Evolutionary conservation across 2,113 vertebrate genomes (phyloP).

Genomic region (Sigmodon hispidus): DNA sequence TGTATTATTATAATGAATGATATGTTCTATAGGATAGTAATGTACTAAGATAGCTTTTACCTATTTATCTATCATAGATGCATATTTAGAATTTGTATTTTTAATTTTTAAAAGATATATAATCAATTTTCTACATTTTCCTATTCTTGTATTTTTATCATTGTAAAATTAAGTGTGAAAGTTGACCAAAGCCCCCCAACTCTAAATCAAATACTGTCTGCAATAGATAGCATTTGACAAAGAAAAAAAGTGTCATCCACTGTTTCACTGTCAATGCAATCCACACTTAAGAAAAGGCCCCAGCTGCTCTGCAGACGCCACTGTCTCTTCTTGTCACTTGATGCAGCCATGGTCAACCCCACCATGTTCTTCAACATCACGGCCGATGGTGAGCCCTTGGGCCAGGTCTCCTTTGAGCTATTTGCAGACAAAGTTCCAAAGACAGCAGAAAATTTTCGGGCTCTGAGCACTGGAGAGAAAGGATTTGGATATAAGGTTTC

Average conservation of each 20-base stretch:
- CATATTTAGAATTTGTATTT: neutral
- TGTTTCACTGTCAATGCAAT: neutral
- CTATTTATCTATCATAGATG: neutral
- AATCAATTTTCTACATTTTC: neutral
- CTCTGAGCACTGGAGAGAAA: too few species aligned
- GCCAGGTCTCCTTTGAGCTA: too few species aligned
- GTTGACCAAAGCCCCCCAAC: neutral
- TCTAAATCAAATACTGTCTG: neutral
- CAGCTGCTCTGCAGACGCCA: too few species aligned
- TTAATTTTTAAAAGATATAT: rapidly evolving
- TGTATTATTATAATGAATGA: neutral
- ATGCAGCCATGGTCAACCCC: too few species aligned
- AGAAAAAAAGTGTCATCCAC: neutral
- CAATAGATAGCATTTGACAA: neutral
- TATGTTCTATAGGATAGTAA: neutral
- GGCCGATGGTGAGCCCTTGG: too few species aligned
- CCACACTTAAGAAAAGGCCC: neutral
- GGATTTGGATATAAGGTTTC: too few species aligned
- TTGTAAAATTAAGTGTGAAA: neutral
- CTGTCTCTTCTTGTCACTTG: too few species aligned
- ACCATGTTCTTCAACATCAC: too few species aligned
- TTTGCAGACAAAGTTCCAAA: too few species aligned
- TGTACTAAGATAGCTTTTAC: neutral
- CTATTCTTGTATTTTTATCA: neutral
- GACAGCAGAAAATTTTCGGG: too few species aligned